phyloP scores from a whole-genome alignment of 2,888 invertebrate species.

The Latrodectus elegans region DNA sequence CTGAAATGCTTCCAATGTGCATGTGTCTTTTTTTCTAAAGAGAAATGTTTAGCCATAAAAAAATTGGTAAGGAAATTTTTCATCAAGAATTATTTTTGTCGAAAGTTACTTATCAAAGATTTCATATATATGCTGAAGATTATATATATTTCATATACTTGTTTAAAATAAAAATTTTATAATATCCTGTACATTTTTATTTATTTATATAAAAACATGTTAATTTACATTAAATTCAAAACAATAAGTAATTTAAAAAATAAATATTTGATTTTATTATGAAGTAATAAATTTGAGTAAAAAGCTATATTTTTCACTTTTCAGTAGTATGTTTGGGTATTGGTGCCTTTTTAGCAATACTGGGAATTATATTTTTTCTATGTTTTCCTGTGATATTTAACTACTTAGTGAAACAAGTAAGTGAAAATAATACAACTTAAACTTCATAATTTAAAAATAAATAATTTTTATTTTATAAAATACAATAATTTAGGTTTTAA shows the following conservation, averaged over 20 bases:
- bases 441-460: no score
- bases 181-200: neutral
- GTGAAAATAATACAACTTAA: neutral
- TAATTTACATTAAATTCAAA: neutral
- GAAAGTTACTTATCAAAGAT: neutral
- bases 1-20: slow-evolving; percentile 33
- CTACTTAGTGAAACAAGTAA: slow-evolving; percentile 45
- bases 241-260: neutral
- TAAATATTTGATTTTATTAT: neutral
- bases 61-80: slow-evolving; percentile 38
- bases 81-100: neutral
- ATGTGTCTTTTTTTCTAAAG: slow-evolving; percentile 34
- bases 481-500: no score
- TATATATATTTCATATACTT: neutral
- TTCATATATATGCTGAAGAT: neutral
- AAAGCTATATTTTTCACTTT: slow-evolving; percentile 2
- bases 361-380: slow-evolving; percentile 50
- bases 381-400: slow-evolving; percentile 68
- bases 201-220: neutral
- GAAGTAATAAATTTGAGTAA: neutral
- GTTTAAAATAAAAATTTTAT: neutral
- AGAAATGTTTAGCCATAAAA: slow-evolving; percentile 58
- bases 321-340: slow-evolving; percentile 33
- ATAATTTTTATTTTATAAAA: no score
- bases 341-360: slow-evolving; percentile 60